A percentile compares a stretch with the other conserved stretches of the same genome.
These are phyloP conservation scores for Dendrocincla fuliginosa DNA, from an alignment of 2,797 vertebrate genomes.

Conservation along the genomic window DNA sequence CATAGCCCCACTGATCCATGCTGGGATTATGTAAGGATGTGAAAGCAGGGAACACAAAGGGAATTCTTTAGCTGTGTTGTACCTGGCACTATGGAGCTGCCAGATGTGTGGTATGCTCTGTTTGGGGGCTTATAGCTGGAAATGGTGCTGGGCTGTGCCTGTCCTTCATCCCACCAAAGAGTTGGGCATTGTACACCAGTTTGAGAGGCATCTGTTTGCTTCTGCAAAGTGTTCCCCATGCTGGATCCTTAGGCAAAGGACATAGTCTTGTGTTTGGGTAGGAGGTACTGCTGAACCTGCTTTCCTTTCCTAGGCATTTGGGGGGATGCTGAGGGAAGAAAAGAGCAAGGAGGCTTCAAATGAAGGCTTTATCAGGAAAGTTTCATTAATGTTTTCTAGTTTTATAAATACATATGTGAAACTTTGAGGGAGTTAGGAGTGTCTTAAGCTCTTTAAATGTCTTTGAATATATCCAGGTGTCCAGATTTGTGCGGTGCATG, in stretches of 20 bases:
- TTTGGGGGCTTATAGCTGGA: not conserved
- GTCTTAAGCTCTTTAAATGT: not conserved
- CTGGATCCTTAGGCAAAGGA: not conserved
- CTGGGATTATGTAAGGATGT: not conserved
- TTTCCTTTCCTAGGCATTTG: not conserved
- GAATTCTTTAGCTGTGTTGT: not conserved
- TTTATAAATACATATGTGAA: not conserved
- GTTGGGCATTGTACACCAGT: fast-evolving
- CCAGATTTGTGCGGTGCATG: not conserved
- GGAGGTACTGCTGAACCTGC: not conserved
- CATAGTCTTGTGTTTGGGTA: not conserved
- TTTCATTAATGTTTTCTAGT: not conserved
- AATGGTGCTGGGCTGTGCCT: not conserved
- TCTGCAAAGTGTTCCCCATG: not conserved
- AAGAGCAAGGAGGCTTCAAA: not conserved
- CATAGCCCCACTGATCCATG: fast-evolving
- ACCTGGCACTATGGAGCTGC: not conserved
- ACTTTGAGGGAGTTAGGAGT: not conserved
- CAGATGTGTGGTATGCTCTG: not conserved
- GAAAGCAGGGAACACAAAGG: not conserved
- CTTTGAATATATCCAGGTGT: not conserved
- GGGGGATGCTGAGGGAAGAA: not conserved
- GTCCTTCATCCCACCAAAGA: not conserved
- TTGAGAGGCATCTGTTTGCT: not conserved
- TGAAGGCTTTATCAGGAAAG: not conserved